Evolutionary conservation across 2,113 vertebrate species (phyloP).

Genomic region (Hepsetus odoe): DNA sequence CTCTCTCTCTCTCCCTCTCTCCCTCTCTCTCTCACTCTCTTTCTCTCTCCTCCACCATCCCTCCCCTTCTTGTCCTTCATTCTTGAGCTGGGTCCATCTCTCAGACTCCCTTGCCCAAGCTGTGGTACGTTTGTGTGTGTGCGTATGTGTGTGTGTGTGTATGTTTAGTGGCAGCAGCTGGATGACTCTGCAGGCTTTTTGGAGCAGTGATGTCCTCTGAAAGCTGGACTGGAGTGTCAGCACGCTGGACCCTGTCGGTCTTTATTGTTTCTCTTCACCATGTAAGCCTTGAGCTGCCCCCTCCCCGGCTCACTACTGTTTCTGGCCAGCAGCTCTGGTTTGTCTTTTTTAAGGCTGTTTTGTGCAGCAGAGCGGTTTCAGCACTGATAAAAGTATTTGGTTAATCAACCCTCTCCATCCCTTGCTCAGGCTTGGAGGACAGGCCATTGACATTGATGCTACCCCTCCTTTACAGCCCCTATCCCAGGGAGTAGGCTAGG

Average conservation of each 20-base stretch:
- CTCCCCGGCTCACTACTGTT: constrained; percentile 63
- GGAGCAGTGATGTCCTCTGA: constrained; percentile 32
- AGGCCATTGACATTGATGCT: constrained; percentile 71
- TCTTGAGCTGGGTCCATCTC: constrained; percentile 20
- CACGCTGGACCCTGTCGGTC: constrained; percentile 24
- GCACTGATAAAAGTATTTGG: constrained; percentile 85
- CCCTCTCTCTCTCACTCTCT: constrained; percentile 67
- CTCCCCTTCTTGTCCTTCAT: constrained; percentile 29
- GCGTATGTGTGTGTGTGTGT: constrained; percentile 1
- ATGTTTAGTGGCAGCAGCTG: constrained; percentile 30
- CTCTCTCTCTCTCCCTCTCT: constrained; percentile 48
- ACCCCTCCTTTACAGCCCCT: constrained; percentile 11
- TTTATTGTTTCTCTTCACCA: constrained; percentile 69
- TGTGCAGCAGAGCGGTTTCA: constrained; percentile 71
- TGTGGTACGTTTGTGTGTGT: background rate
- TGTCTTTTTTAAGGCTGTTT: constrained; percentile 73
- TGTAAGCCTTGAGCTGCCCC: constrained; percentile 73
- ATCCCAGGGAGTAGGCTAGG: constrained; percentile 15
- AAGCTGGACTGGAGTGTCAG: constrained; percentile 7
- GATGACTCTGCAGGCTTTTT: constrained; percentile 34
- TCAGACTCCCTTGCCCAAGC: constrained; percentile 2
- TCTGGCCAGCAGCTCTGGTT: constrained; percentile 62
- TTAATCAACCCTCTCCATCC: constrained; percentile 79
- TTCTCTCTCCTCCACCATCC: constrained; percentile 54
- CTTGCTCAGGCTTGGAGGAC: constrained; percentile 64